Conservation (phyloP, 1,140 invertebrate genomes). For the Drosophila nigrodunni region DNA sequence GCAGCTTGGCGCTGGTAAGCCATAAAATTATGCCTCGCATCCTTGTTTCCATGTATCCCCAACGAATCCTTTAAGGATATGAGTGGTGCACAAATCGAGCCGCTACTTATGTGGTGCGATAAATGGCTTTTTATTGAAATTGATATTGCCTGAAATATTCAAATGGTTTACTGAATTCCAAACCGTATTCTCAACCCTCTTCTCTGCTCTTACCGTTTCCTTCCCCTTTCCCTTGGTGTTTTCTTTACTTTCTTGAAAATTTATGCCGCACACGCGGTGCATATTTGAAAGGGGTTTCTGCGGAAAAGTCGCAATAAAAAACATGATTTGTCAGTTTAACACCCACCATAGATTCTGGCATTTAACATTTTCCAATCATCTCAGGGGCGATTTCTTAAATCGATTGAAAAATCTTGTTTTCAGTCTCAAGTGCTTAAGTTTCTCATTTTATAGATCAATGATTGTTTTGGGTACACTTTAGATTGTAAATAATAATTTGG, state of each 20-base stretch:
- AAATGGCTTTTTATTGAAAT: slow-evolving; percentile 85
- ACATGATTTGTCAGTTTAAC: slow-evolving; percentile 84
- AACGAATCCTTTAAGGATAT: slow-evolving; percentile 68
- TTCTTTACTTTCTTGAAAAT: slow-evolving; percentile 27
- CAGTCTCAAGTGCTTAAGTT: too few species aligned
- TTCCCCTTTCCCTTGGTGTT: too few species aligned
- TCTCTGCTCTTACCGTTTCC: too few species aligned
- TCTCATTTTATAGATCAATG: too few species aligned
- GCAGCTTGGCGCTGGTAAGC: slow-evolving; percentile 42
- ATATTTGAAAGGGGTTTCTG: slow-evolving; percentile 52
- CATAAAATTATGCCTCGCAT: slow-evolving; percentile 81
- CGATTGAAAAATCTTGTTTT: too few species aligned
- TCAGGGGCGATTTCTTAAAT: slow-evolving; percentile 5
- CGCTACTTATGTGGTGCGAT: slow-evolving; percentile 79
- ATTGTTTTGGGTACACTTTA: too few species aligned
- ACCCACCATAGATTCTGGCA: slow-evolving; percentile 56
- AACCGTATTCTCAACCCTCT: neutral
- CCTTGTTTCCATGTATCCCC: slow-evolving; percentile 1
- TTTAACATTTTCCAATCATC: slow-evolving; percentile 19
- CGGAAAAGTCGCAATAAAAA: slow-evolving; percentile 68
- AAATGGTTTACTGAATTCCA: slow-evolving; percentile 52
- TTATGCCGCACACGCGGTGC: slow-evolving; percentile 26
- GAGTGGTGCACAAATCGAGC: slow-evolving; percentile 1
- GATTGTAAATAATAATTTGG: too few species aligned
- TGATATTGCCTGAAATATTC: slow-evolving; percentile 83